A percentile compares a stretch with the other conserved stretches of the same genome.
Conservation (phyloP, 2,797 vertebrate species). For the Antrozous pallidus region DNA sequence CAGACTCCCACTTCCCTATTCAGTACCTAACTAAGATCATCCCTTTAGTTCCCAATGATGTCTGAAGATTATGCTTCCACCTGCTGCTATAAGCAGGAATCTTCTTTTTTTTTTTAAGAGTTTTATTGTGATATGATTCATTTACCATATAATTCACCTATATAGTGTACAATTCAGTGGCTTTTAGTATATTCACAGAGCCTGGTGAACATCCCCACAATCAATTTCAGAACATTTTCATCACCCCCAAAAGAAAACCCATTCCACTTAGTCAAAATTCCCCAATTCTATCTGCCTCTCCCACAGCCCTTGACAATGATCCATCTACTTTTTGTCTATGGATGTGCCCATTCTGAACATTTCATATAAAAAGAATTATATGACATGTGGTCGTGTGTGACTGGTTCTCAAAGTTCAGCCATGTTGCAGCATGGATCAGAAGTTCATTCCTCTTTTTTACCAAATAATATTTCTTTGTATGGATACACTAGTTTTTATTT, state of each 20-base stretch:
- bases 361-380: constrained; percentile 20
- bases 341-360: background rate
- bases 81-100: background rate
- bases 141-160: background rate
- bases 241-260: background rate
- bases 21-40: background rate
- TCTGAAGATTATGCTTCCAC: background rate
- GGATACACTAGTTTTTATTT: background rate
- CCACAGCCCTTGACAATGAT: background rate
- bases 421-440: background rate
- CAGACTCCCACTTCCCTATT: background rate
- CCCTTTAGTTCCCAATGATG: background rate
- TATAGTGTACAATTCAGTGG: background rate
- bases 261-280: background rate
- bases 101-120: background rate
- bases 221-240: background rate
- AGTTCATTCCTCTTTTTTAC: background rate
- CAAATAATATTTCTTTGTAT: constrained; percentile 9
- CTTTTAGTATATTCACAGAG: constrained; percentile 22
- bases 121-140: background rate
- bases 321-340: background rate
- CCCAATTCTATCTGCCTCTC: background rate
- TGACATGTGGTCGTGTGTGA: background rate
- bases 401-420: constrained; percentile 4
- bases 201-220: background rate